Base-by-base conservation (phyloP, 1,140 invertebrate genomes). In the Platyura marginata region DNA sequence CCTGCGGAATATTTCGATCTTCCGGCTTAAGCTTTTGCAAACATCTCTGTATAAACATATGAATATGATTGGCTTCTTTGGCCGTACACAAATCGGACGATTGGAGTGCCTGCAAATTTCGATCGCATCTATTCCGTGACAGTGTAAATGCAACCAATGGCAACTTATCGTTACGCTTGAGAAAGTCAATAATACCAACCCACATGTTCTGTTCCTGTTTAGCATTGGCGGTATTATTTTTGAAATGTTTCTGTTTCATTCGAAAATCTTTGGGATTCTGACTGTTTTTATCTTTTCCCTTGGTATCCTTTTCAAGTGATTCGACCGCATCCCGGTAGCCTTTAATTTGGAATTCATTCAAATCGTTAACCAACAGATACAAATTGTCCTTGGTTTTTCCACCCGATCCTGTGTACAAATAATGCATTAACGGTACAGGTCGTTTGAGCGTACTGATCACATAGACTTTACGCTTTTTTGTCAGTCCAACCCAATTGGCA, bases 401-500 rank as follows among this genome's bases (percentile, higher is more conserved):
- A 47, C 82, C 78, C 33, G 48, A 58, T 44, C 92, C 92, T 25
- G 83, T 87, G 53, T 94, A 96, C 0, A 98, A 61, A 60, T 80
- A 93, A 66, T 98, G 93, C 55, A 93, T 81, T 20, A 99, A 65
- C 0, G 95, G 95, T 2, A 98, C 90, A 0, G 95, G 95, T 49
- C 96, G 67, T 55, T 96, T 91, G 0, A 74, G 59, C 0, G 95
- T 99, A 45, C 80, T 91, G 23, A 98, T 91, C 0, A 98, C 93
- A 58, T 85, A 93, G 44, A 97, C 91, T 56, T 90, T 93, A 44
- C 83, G 74, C 53, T 85, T 77, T 59, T 96, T 93, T 0, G 85
- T 95, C 43, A 77, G 71, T 1, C 95, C 95, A 35, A 98, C 82
- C 95, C 95, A 98, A 55, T 94, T 82, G 2, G 94, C 94, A 67